Evolutionary conservation across 2,797 vertebrate species (phyloP), one percentile per base, ranked within the genome.

Genomic region (Enteromius argenteus): DNA sequence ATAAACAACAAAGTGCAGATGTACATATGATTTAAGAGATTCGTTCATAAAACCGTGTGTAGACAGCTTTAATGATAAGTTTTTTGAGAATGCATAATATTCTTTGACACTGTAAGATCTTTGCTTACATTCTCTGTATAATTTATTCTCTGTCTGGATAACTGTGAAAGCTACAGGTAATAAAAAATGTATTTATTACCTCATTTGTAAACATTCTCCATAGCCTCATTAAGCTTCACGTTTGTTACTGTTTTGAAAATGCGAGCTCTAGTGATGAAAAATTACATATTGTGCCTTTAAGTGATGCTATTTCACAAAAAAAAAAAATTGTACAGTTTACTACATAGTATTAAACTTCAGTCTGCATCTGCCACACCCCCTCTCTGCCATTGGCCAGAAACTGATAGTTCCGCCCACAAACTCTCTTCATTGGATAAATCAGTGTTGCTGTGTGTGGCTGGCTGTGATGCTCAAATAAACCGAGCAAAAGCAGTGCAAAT

Each of bases 381-480:
- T 62, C 11, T 80, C 35, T 71, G 10, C 23, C 37, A 81, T 44
- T 81, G 67, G 79, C 58, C 39, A n/a, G 49, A 56, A 30, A 39
- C n/a, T 0, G 6, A 23, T 27, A 27, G 23, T 30, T 53, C 49
- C 10, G 0, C 49, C 46, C 30, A 13, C 30, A 74, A 35, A 35
- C 72, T n/a, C 46, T 0, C 27, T 53, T 3, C 17, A 74, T 74
- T 74, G 71, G 71, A 6, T 32, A 11, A 75, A 32, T 37, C 32
- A 37, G 72, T 56, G 32, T 75, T 75, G 49, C 49, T 75, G 72
- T 74, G 49, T 74, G 3, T 5, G 30, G 30, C 72, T 74, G 10
- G 46, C 21, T 53, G 19, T 56, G 49, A 37, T 23, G 72, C 32
- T 74, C 19, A 53, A 53, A 74, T 74, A 74, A n/a, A 37, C 30